phyloP scores from a whole-genome alignment of 1,140 invertebrate genomes.

The Leptopilina boulardi region DNA sequence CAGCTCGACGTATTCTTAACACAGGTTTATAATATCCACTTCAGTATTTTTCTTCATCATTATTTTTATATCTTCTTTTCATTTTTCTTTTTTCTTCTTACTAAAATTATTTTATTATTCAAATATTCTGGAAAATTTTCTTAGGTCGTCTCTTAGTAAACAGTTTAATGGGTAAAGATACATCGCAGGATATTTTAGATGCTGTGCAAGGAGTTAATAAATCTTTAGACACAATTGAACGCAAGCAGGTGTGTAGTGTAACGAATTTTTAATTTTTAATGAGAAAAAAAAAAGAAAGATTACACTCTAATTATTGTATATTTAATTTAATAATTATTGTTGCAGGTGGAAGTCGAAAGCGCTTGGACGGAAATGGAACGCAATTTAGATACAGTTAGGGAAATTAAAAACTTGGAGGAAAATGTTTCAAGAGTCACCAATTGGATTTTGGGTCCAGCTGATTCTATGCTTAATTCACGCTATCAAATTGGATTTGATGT shows the following conservation, averaged over 20 bases:
- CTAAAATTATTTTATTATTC: background rate
- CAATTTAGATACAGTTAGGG: slow-evolving; percentile 78
- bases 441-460: slow-evolving; percentile 86
- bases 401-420: slow-evolving; percentile 79
- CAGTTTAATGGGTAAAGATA: slow-evolving; percentile 64
- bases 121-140: background rate
- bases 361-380: slow-evolving; percentile 80
- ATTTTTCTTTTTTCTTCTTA: slow-evolving; percentile 5
- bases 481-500: slow-evolving; percentile 85
- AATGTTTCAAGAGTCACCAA: slow-evolving; percentile 83
- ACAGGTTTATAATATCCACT: slow-evolving; percentile 62
- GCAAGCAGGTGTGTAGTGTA: slow-evolving; percentile 74
- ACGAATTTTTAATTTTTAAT: background rate
- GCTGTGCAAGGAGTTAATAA: slow-evolving; percentile 78
- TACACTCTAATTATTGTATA: background rate
- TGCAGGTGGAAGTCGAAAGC: slow-evolving; percentile 76
- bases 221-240: slow-evolving; percentile 78
- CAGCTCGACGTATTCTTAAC: slow-evolving; percentile 60
- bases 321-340: background rate
- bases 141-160: background rate
- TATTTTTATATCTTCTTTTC: background rate
- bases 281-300: too few relatives aligned
- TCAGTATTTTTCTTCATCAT: background rate
- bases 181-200: slow-evolving; percentile 80
- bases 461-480: slow-evolving; percentile 82